Base-by-base conservation (phyloP, 2,113 vertebrate genomes). In the Cichladusa arquata region DNA sequence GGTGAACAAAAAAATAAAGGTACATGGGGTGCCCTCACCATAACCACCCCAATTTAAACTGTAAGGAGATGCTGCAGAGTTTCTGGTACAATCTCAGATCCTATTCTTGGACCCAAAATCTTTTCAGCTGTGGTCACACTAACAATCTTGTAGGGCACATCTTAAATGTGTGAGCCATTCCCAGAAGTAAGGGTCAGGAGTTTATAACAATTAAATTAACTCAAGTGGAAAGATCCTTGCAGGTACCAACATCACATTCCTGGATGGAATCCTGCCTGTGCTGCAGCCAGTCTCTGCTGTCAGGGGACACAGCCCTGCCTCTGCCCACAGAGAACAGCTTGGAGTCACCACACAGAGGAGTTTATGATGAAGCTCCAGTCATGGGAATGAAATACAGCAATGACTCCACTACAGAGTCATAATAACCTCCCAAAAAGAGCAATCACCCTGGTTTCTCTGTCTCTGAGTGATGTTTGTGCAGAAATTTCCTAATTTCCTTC, bases 11-110 rank as follows among this genome's bases (percentile, higher is more conserved):
- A 78, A 25, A 56, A 2, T 17, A 51, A 73, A 10, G 14, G 25
- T 11, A 34, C 4, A 5, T 1, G 5, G 5, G 8, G 7, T 33
- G 12, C 47, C 62, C 7, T 28, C 0, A 0, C 16, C 19, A 33
- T n/a, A 17, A n/a, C 8, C 28, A 40, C 7, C 20, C 31, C 22
- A 70, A 6, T n/a, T 83, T 61, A 29, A 79, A n/a, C 11, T 47
- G 19, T 4, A 45, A 93, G 28, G 4, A 79, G 65, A 60, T 23
- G 34, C 10, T 38, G 19, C 29, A 38, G 38, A 85, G 5, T 42
- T 85, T 44, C 56, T 81, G 33, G 11, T 53, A 16, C 8, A 19
- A 26, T 74, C 44, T 67, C 31, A 91, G 19, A 70, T 58, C 31
- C 8, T 14, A 4, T 22, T 34, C 38, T 48, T 34, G 31, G 12